phyloP scores from a whole-genome alignment of 2,113 vertebrate species.

The Vulpes ferrilata region DNA sequence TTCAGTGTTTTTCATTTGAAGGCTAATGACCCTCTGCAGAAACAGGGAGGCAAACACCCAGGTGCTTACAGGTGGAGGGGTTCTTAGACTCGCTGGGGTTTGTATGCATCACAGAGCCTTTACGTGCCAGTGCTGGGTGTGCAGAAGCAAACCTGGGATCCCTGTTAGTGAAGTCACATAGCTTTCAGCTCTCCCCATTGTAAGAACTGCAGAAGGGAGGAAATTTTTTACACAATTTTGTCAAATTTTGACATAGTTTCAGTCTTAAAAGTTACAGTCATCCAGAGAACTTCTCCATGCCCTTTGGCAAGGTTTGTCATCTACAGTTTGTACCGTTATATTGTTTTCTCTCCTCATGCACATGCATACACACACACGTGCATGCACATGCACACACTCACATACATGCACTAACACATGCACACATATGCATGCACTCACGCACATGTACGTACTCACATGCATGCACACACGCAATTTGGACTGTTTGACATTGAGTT shows the following conservation, averaged over 20 bases:
- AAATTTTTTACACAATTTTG: neutral
- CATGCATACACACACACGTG: fast-evolving
- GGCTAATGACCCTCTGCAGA: neutral
- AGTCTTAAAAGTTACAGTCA: neutral
- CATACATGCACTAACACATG: neutral
- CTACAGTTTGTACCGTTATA: neutral
- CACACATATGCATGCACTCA: too few relatives aligned
- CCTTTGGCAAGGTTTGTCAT: neutral
- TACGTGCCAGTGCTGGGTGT: neutral
- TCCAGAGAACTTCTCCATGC: neutral
- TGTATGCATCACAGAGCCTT: neutral
- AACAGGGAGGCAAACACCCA: fast-evolving
- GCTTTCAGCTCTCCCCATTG: neutral
- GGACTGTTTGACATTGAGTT: neutral
- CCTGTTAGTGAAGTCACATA: fast-evolving
- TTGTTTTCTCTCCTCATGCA: neutral
- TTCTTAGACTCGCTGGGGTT: neutral
- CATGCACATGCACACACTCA: neutral
- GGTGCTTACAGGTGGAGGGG: neutral
- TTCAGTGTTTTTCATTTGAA: neutral
- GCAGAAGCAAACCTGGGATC: neutral
- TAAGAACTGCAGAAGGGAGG: neutral
- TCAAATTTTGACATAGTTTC: neutral
- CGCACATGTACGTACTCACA: too few relatives aligned
- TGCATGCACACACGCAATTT: neutral